Percentiles rank a stretch among this genome's conserved stretches.
Conservation (phyloP, 2,888 invertebrate genomes). For the Leptinotarsa haldemani region DNA sequence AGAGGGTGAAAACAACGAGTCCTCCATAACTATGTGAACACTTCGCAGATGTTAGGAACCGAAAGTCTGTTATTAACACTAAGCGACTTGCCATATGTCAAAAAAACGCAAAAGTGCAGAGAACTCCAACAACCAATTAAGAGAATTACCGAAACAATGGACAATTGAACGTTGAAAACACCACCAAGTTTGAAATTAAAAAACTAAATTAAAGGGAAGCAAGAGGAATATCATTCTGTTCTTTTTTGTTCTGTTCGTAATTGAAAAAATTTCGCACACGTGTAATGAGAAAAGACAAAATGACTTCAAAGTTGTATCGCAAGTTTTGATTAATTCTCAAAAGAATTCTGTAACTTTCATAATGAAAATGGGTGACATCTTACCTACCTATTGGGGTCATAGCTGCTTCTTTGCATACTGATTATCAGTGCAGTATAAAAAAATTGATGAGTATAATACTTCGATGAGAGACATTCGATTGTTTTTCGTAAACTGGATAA, state of each 20-base stretch:
- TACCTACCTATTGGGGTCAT: not conserved
- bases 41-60: conserved; percentile 44
- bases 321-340: conserved; percentile 14
- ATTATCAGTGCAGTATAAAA: not conserved
- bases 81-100: conserved; percentile 2
- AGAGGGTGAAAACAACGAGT: conserved; percentile 23
- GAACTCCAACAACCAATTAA: conserved; percentile 54
- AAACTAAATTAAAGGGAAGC: conserved; percentile 53
- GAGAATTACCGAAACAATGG: conserved; percentile 58
- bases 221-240: conserved; percentile 35
- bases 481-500: too few relatives aligned
- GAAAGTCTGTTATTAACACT: conserved; percentile 37
- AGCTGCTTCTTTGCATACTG: conserved; percentile 4
- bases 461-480: too few relatives aligned
- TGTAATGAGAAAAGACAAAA: conserved; percentile 12
- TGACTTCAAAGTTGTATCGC: conserved; percentile 4
- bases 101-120: conserved; percentile 44
- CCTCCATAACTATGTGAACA: conserved; percentile 20
- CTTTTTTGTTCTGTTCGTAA: conserved; percentile 17
- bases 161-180: conserved; percentile 55
- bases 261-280: conserved; percentile 16
- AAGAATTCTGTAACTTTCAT: conserved; percentile 4
- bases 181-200: conserved; percentile 53
- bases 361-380: conserved; percentile 4
- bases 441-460: too few relatives aligned